These are phyloP conservation scores for Notodonta dromedarius DNA, from an alignment of 2,888 invertebrate species.

Conservation along the genomic window DNA sequence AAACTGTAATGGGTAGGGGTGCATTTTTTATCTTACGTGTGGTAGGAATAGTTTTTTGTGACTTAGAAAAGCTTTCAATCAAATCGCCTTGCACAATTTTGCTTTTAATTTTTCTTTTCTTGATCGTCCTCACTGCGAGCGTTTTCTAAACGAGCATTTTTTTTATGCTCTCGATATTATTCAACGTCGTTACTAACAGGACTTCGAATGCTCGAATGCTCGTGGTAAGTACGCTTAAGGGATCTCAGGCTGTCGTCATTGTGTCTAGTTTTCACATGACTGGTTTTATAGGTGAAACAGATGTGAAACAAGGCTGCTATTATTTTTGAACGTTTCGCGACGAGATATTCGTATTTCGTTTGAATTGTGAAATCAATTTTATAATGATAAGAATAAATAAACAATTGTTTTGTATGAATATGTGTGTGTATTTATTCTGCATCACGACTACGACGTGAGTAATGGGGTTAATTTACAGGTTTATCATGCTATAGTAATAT, in stretches of 20 bases:
- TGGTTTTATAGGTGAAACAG: slow-evolving; percentile 83
- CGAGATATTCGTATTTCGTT: slow-evolving; percentile 73
- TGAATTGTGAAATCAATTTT: slow-evolving; percentile 54
- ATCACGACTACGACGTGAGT: too few relatives aligned
- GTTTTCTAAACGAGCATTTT: neutral
- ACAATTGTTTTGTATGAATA: slow-evolving; percentile 40
- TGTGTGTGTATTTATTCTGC: slow-evolving; percentile 37
- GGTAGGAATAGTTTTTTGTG: slow-evolving; percentile 37
- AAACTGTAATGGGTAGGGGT: slow-evolving; percentile 1
- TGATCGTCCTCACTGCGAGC: neutral
- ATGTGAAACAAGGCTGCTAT: slow-evolving; percentile 65
- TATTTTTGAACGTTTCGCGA: slow-evolving; percentile 44
- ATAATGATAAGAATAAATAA: slow-evolving; percentile 51
- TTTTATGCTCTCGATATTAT: too few relatives aligned
- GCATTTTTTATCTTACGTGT: slow-evolving; percentile 15
- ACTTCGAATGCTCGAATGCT: neutral
- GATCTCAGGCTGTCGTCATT: slow-evolving; percentile 39
- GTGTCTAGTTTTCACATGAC: slow-evolving; percentile 64
- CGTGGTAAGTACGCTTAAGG: slow-evolving; percentile 4
- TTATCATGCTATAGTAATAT: too few relatives aligned
- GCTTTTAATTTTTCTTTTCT: slow-evolving; percentile 21
- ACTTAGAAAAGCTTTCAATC: slow-evolving; percentile 18
- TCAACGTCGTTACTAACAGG: too few relatives aligned
- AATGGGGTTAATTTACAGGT: too few relatives aligned
- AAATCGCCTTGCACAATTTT: slow-evolving; percentile 4